Conservation (phyloP, 2,113 vertebrate species). For the Hippocampus guttulatus region DNA sequence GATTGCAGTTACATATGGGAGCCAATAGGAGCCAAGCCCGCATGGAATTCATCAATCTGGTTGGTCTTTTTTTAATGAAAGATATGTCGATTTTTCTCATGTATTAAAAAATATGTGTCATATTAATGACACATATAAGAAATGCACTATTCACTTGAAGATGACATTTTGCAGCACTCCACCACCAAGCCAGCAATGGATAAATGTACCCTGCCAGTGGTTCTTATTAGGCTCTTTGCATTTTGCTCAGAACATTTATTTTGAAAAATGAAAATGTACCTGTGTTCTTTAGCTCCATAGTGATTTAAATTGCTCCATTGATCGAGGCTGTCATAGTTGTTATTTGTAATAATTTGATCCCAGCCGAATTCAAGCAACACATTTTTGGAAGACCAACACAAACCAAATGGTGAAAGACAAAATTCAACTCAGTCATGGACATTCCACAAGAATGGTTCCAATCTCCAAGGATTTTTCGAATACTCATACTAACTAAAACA, state of each 20-base stretch:
- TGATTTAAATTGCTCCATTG: neutral
- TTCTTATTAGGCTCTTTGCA: neutral
- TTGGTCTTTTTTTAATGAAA: too few species aligned
- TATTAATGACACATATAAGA: neutral
- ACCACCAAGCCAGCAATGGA: neutral
- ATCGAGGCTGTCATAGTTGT: neutral
- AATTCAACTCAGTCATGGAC: neutral
- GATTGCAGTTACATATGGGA: neutral
- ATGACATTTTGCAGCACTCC: neutral
- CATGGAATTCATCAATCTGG: too few species aligned
- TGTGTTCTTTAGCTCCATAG: neutral
- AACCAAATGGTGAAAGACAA: slow-evolving; percentile 8
- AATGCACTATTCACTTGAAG: neutral
- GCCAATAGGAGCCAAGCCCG: neutral
- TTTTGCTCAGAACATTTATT: neutral
- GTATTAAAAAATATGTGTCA: neutral
- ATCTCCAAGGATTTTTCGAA: neutral
- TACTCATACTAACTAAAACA: neutral
- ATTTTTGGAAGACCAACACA: slow-evolving; percentile 1
- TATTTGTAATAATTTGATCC: neutral
- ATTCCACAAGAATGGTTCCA: neutral
- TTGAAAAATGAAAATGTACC: neutral
- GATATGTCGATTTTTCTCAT: neutral
- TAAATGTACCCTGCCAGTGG: neutral
- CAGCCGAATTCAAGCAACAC: neutral